A percentile compares a stretch with the other conserved stretches of the same genome.
Evolutionary conservation across 2,797 vertebrate species (phyloP).

Genomic region (Odontamblyopus lacepedii): DNA sequence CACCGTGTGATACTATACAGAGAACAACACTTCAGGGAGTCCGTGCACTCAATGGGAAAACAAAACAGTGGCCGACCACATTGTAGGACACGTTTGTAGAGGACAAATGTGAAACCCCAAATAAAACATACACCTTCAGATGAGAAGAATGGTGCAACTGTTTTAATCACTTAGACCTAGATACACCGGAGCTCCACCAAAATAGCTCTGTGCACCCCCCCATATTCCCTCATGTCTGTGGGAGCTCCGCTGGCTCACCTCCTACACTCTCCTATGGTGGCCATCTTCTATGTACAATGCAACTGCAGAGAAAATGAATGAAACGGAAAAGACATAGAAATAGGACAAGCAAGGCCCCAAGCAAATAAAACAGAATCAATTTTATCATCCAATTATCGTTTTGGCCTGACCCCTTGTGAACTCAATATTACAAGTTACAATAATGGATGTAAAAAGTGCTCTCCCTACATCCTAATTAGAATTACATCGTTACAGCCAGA

Average conservation of each 20-base stretch:
- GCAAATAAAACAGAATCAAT: conserved; percentile 75
- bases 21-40: background rate
- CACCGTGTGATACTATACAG: background rate
- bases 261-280: conserved; percentile 72
- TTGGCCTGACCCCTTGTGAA: conserved; percentile 67
- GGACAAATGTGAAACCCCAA: conserved; percentile 20
- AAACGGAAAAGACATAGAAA: conserved; percentile 71
- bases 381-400: conserved; percentile 78
- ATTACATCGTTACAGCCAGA: conserved; percentile 20
- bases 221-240: conserved; percentile 71
- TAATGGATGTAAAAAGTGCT: conserved; percentile 57
- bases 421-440: conserved; percentile 65
- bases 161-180: conserved; percentile 84
- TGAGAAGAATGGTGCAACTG: conserved; percentile 59
- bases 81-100: conserved; percentile 8
- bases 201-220: conserved; percentile 75
- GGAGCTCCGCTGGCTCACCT: conserved; percentile 74
- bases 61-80: background rate
- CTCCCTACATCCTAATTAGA: conserved; percentile 56
- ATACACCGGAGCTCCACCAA: conserved; percentile 70
- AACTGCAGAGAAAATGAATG: conserved; percentile 66
- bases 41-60: background rate
- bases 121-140: conserved; percentile 46
- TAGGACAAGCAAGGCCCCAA: conserved; percentile 77
- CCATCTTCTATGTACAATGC: conserved; percentile 49